Conservation (phyloP, 1,140 invertebrate species). For the Platyura marginata region DNA sequence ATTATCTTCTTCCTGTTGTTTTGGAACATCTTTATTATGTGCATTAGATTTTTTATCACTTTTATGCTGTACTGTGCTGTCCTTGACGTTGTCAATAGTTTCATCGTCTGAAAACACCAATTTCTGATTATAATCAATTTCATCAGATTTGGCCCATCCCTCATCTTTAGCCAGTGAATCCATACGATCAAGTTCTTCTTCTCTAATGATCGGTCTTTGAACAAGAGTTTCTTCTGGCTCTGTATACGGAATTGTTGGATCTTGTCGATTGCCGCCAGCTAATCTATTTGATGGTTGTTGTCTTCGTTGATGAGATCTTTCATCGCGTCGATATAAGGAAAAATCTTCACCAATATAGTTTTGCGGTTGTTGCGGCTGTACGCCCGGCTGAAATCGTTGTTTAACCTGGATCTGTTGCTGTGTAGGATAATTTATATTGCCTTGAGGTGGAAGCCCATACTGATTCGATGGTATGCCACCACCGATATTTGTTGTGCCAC, state of each 20-base stretch:
- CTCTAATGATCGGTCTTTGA: conserved; percentile 69
- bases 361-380: conserved; percentile 6
- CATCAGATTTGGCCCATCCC: conserved; percentile 79
- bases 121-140: conserved; percentile 92
- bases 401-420: background rate
- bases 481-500: conserved; percentile 14
- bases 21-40: conserved; percentile 4
- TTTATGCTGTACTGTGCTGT: too few species aligned
- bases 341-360: background rate
- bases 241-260: background rate
- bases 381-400: conserved; percentile 4
- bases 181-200: conserved; percentile 79
- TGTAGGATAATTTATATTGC: conserved; percentile 5
- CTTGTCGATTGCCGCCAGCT: background rate
- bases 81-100: conserved; percentile 16
- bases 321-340: background rate
- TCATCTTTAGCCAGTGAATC: conserved; percentile 78
- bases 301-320: background rate
- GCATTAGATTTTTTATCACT: conserved; percentile 5
- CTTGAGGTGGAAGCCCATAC: background rate
- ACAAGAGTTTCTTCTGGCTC: conserved; percentile 26
- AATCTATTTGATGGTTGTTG: background rate
- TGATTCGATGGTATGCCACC: conserved; percentile 7
- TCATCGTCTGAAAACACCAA: conserved; percentile 88
- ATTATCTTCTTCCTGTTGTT: conserved; percentile 10